Percentiles rank a stretch among this genome's conserved stretches.
These are phyloP conservation scores for Stichodactyla helianthus DNA, from an alignment of 64 coral and sea anemone species.

Conservation along the genomic window DNA sequence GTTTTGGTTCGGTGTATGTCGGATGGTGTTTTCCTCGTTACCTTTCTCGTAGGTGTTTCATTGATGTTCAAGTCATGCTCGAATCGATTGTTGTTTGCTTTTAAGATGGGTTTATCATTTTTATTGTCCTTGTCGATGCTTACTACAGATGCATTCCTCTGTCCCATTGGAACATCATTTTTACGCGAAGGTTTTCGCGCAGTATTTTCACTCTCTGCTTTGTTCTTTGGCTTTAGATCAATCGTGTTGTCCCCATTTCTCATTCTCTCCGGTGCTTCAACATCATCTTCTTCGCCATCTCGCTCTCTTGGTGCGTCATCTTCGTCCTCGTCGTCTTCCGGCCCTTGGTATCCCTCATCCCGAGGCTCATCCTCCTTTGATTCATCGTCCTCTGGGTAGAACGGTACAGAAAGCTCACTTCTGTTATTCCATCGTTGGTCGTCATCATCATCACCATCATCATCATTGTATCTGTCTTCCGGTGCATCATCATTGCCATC, in stretches of 20 bases:
- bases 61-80: too few relatives aligned
- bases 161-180: not conserved
- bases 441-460: slow-evolving; percentile 3
- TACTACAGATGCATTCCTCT: not conserved
- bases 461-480: not conserved
- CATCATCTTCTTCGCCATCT: slow-evolving; percentile 21
- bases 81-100: not conserved
- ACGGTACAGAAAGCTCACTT: not conserved
- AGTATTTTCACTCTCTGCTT: not conserved
- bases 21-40: not conserved
- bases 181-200: not conserved
- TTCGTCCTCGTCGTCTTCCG: not conserved
- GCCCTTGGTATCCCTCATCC: not conserved
- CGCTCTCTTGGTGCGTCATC: not conserved
- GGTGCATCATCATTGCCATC: not conserved
- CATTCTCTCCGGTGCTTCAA: not conserved
- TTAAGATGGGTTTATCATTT: not conserved
- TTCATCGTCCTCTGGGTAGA: not conserved
- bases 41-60: not conserved
- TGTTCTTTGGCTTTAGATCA: not conserved
- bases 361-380: too few relatives aligned
- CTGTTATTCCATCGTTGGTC: not conserved
- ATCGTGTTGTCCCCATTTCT: not conserved
- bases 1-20: not conserved
- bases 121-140: not conserved